Percentiles rank a stretch among this genome's conserved stretches.
These are phyloP conservation scores for Pseudococcus jackbeardsleyi DNA, from an alignment of 2,888 invertebrate species.

Conservation along the genomic window DNA sequence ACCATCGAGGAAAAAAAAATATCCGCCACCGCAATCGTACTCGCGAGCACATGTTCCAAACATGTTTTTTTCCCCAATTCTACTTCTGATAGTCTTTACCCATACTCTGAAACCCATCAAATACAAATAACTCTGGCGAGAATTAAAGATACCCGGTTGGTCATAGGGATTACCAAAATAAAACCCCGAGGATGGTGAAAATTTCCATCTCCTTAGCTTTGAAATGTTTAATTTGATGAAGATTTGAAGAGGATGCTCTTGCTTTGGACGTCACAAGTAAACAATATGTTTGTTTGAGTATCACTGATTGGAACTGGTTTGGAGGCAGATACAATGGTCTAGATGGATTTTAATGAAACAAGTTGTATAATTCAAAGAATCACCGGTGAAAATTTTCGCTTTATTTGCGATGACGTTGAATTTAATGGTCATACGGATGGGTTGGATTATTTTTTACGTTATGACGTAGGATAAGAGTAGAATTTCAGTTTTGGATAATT, in stretches of 20 bases:
- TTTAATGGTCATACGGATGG: neutral
- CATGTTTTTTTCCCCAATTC: neutral
- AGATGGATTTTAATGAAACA: neutral
- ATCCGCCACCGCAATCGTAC: constrained; percentile 35
- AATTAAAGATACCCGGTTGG: neutral
- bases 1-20: constrained; percentile 23
- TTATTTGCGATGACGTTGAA: neutral
- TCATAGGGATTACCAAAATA: constrained; percentile 32
- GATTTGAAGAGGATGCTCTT: neutral
- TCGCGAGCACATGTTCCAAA: neutral
- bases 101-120: neutral
- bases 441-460: neutral
- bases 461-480: neutral
- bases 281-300: neutral
- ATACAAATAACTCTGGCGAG: neutral
- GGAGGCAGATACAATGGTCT: neutral
- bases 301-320: constrained; percentile 14
- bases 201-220: neutral
- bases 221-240: neutral
- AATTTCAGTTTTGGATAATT: too few relatives aligned
- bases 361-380: neutral
- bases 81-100: neutral
- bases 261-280: neutral
- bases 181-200: neutral
- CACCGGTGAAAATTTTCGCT: neutral